Evolutionary conservation across 2,797 vertebrate genomes (phyloP), one percentile per base, ranked within the genome.

Genomic region (Paedocypris micromegethes): DNA sequence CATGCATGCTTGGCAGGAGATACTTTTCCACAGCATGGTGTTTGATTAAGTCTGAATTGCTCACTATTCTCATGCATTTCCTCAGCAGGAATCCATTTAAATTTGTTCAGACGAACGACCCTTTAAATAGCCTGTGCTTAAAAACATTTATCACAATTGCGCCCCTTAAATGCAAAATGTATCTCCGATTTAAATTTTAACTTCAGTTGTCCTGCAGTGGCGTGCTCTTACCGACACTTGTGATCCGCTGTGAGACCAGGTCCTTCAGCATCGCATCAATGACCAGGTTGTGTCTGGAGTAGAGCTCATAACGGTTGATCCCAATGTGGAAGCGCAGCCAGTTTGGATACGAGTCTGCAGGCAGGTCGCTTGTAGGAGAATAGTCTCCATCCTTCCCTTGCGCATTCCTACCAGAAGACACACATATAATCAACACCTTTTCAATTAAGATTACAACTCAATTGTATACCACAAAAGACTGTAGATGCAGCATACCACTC

Each of bases 321-420:
- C 94, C 94, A 64, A 97, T 92, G 88, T 99, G 97, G 86, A 99
- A 98, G 76, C 93, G 94, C 72, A 99, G 92, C 97, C 97, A 99
- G 88, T 97, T 98, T 73, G 96, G 96, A 75, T 98, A 98, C 67
- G 93, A 89, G 58, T 97, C 93, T 5, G 89, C 80, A 0, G 91
- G 86, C 4, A 90, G 87, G 79, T 93, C 93, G 48, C 93, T 92
- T 0, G 93, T 92, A 38, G 93, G 92, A 44, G 89, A 82, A 75
- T 91, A 92, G 66, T 91, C 92, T 7, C 91, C 93, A 5, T 85
- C 71, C 55, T 88, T 90, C 58, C 90, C 90, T 83, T 94, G 91
- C 0, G 82, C 89, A 44, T 91, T 91, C 96, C 95, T 98, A 80
- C 3, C 43, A 53, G 58, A 42, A 52, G 4, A 47, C 23, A 8